Evolutionary conservation across 1,140 invertebrate species (phyloP), one percentile per base, ranked within the genome.

Genomic region (Drosophila yakuba): DNA sequence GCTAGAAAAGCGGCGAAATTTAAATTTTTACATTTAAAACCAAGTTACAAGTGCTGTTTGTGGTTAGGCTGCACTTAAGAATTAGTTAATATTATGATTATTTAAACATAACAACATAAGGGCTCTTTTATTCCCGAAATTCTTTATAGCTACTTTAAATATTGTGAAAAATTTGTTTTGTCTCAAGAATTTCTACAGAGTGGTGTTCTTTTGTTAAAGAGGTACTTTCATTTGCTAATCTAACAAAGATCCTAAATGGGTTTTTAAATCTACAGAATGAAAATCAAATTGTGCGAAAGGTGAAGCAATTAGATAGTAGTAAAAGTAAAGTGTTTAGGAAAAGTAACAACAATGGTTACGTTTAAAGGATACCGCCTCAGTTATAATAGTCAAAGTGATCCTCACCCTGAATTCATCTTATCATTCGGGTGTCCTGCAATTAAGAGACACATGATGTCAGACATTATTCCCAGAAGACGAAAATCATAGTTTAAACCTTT

Each of bases 361-460:
- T 4, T 36, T 5, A 63, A 74, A 56, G 41, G 28, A 32, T 25
- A 36, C 67, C 67, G 64, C 43, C 12, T 1, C 6, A 15, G n/a
- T 23, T 44, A 44, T 14, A 23, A 35, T 23, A 14, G 10, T n/a
- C 25, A 35, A 10, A 58, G 36, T 17, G 45, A 36, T 51, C 15
- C 17, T 14, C n/a, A 17, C 48, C 28, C 11, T 25, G 63, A 63
- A 66, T 41, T 25, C 25, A 8, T 10, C 35, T 69, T 56, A 69
- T 69, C 48, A 0, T n/a, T 11, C 1, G 2, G 1, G 11, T 14
- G 23, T 44, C 47, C 64, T 48, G 63, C 10, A 10, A 39, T 6
- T 48, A 41, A 48, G 10, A 41, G 43, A 41, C 45, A 67, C 60
- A 20, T 67, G 45, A 66, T 52, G 44, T 67, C n/a, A n/a, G 36